Evolutionary conservation across 2,113 vertebrate genomes (phyloP), one percentile per base, ranked within the genome.

Genomic region (Aythya baeri): DNA sequence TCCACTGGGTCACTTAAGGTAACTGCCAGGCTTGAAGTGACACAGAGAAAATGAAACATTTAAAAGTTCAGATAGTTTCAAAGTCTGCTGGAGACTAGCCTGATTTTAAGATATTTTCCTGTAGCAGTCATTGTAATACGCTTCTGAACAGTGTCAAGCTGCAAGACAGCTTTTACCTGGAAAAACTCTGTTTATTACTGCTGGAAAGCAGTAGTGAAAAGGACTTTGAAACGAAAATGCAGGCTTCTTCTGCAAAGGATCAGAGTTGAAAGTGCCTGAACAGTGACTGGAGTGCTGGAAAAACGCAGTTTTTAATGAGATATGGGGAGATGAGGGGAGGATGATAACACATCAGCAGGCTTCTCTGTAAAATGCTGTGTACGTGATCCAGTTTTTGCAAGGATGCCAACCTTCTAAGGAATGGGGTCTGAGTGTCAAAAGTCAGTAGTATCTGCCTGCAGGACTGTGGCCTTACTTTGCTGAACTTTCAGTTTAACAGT

Each of bases 131-230:
- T 22, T 92, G 68, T 83, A 77, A 49, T 49, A 62, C 36, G 13
- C 70, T 89, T 86, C 29, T 91, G 84, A 85, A 66, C n/a, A 31
- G 75, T 27, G 44, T 94, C 74, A 88, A 86, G 73, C 86, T 88
- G 49, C 54, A 93, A 62, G 86, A 49, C 57, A 76, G 58, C 71
- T 83, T 57, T 94, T 92, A 89, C 78, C 72, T 94, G 57, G 52
- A 89, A 87, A 46, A 87, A 36, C 23, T 82, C 34, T 90, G 88
- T 95, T 96, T 93, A 55, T 93, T 96, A 29, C 52, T 85, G 22
- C 89, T 91, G 59, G 38, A 61, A 94, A 92, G 52, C 21, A 62
- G 59, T 46, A 66, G 46, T 58, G 49, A 70, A 93, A 90, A 91
- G 62, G 46, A 31, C 65, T 93, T 80, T 72, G 65, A 90, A 78